phyloP scores from a whole-genome alignment of 2,113 vertebrate genomes.

The Syngnathus typhle region DNA sequence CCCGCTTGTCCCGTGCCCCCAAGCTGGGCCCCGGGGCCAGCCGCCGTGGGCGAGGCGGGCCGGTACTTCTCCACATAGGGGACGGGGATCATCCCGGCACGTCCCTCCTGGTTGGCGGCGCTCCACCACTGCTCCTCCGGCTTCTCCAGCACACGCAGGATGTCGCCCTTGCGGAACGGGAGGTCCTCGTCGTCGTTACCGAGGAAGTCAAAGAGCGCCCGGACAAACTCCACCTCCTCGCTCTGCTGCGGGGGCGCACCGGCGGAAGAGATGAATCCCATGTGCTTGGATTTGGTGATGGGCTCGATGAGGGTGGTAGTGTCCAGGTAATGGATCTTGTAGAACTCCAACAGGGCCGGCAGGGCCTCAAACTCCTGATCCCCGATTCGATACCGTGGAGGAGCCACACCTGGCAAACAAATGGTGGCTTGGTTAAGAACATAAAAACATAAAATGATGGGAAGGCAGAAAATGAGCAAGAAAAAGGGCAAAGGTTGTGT shows the following conservation, averaged over 20 bases:
- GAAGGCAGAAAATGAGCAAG: neutral
- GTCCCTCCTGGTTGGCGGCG: constrained; percentile 87
- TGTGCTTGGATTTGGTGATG: constrained; percentile 78
- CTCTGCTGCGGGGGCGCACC: constrained; percentile 69
- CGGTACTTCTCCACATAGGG: constrained; percentile 97
- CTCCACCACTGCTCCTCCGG: constrained; percentile 99
- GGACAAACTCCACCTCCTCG: constrained; percentile 85
- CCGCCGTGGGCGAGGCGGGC: constrained; percentile 78
- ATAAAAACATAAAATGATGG: too few relatives aligned
- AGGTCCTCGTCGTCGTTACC: constrained; percentile 98
- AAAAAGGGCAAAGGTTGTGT: constrained; percentile 5
- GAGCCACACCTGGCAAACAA: constrained; percentile 71
- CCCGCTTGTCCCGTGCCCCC: constrained; percentile 33
- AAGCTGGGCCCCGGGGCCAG: constrained; percentile 11
- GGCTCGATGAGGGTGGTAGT: constrained; percentile 98
- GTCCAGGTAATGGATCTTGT: constrained; percentile 99
- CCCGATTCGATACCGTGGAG: constrained; percentile 87
- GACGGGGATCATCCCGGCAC: constrained; percentile 94
- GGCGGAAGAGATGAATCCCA: constrained; percentile 50
- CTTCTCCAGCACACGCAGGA: constrained; percentile 91
- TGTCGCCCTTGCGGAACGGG: constrained; percentile 93
- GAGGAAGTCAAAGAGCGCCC: constrained; percentile 94
- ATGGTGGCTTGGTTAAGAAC: neutral
- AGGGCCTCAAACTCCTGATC: constrained; percentile 97
- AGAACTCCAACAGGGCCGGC: constrained; percentile 92